These are phyloP conservation scores for Drosophila mauritiana DNA, from an alignment of 1,140 invertebrate species.

Conservation along the genomic window DNA sequence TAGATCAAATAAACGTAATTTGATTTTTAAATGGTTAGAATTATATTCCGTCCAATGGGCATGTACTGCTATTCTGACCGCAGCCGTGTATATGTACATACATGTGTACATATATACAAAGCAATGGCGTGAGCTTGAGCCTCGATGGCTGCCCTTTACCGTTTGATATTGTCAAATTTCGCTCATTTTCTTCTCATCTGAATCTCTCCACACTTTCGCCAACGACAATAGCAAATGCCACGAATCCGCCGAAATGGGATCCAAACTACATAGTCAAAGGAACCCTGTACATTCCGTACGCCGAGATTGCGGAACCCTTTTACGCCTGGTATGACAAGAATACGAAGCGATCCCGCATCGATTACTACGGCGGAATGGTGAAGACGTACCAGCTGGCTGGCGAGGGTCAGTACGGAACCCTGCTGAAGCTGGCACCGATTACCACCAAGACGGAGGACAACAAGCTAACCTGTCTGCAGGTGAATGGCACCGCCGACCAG, in stretches of 20 bases:
- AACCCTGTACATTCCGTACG: slow-evolving; percentile 94
- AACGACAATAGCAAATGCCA: slow-evolving; percentile 47
- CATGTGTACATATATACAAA: slow-evolving; percentile 5
- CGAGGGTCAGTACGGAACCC: slow-evolving; percentile 89
- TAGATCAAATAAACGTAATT: neutral
- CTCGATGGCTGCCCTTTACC: slow-evolving; percentile 61
- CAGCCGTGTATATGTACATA: neutral
- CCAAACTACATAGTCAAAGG: slow-evolving; percentile 90
- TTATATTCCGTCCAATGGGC: neutral
- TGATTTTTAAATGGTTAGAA: neutral
- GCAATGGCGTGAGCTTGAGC: slow-evolving; percentile 28
- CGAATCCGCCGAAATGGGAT: slow-evolving; percentile 88
- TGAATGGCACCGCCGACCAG: slow-evolving; percentile 90
- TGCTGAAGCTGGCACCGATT: slow-evolving; percentile 94
- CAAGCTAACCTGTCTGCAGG: slow-evolving; percentile 92
- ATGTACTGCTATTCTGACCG: neutral
- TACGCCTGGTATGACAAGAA: slow-evolving; percentile 93
- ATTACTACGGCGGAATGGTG: slow-evolving; percentile 97
- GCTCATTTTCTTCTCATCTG: slow-evolving; percentile 8
- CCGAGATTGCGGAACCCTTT: slow-evolving; percentile 95
- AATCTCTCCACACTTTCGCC: neutral
- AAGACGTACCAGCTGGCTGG: slow-evolving; percentile 92
- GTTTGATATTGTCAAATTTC: slow-evolving; percentile 27
- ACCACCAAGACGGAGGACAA: slow-evolving; percentile 91
- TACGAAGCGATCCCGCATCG: slow-evolving; percentile 92